Evolutionary conservation across 2,113 vertebrate genomes (phyloP).

Genomic region (Mesitornis unicolor): DNA sequence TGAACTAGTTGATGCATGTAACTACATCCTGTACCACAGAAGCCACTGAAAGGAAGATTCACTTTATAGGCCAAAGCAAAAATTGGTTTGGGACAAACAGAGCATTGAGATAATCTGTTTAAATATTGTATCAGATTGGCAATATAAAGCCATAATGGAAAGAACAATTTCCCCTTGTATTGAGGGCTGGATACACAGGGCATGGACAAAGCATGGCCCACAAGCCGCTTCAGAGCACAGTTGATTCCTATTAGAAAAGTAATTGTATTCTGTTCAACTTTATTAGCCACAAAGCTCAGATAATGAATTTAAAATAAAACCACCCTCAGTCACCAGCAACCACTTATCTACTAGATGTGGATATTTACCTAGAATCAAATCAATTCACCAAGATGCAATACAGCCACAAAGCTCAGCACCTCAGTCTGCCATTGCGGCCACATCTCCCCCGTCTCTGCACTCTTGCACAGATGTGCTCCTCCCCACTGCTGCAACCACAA

Average conservation of each 20-base stretch:
- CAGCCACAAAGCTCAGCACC: background rate
- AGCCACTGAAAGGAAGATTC: conserved; percentile 44
- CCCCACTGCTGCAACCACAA: background rate
- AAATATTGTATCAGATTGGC: conserved; percentile 54
- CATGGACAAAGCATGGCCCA: background rate
- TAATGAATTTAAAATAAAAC: conserved; percentile 56
- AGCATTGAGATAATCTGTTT: conserved; percentile 53
- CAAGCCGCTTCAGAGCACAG: background rate
- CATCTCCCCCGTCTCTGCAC: background rate
- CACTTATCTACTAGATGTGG: background rate
- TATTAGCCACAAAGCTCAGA: conserved; percentile 46
- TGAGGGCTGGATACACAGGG: background rate
- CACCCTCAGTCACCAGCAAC: background rate
- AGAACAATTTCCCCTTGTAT: conserved; percentile 12
- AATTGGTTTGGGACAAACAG: conserved; percentile 49
- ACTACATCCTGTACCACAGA: conserved; percentile 56
- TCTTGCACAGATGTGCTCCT: background rate
- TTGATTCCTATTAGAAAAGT: conserved; percentile 25
- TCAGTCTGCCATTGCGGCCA: background rate
- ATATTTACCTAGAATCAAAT: conserved; percentile 33
- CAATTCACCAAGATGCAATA: background rate
- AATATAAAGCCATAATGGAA: conserved; percentile 31
- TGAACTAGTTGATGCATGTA: conserved; percentile 59
- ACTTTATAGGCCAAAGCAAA: conserved; percentile 47
- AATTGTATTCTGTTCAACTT: conserved; percentile 50